Base-by-base conservation (phyloP, 2,888 invertebrate genomes). In the Acrobasis suavella region DNA sequence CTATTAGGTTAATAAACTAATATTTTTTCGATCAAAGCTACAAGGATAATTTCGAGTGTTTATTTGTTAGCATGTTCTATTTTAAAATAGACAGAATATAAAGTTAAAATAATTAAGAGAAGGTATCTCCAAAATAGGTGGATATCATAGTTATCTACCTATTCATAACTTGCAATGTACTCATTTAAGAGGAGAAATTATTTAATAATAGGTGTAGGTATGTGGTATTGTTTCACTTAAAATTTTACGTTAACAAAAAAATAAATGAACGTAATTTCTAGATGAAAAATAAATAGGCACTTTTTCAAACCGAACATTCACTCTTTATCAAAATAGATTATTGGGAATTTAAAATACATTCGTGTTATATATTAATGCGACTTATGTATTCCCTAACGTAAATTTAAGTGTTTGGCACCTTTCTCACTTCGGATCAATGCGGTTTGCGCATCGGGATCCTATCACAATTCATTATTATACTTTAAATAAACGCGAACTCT, bases 391-490 rank as follows among this genome's bases (percentile, higher is more conserved):
- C 46, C 54, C 9, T 54, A 46, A 60, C 22, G 51, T 50, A 52
- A 60, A 61, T 64, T 64, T 62, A 59, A n/a, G 58, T 59, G 66
- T 77, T 73, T 75, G 76, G 75, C 75, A 76, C 74, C 72, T 66
- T 71, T 65, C 55, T 62, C 54, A 55, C 49, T 62, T 37, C 55
- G 55, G 62, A 55, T 55, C 49, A 17, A 49, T 62, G 62, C 55
- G 32, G 62, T 37, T 16, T 67, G 55, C 67, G 69, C 68, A 67
- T 69, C 64, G 42, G 63, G 59, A 67, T 71, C 68, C 65, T 77
- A 77, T 76, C 74, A 76, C 76, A 76, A 68, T 72, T 72, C 67
- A 54, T 66, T 62, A 63, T 67, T 62, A 66, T 72, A 72, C 69
- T 69, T 68, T 65, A 37, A 59, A 60, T 50, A 62, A 59, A 51